A percentile compares a stretch with the other conserved stretches of the same genome.
Evolutionary conservation across 2,888 invertebrate species (phyloP).

Genomic region (Sipha maydis): DNA sequence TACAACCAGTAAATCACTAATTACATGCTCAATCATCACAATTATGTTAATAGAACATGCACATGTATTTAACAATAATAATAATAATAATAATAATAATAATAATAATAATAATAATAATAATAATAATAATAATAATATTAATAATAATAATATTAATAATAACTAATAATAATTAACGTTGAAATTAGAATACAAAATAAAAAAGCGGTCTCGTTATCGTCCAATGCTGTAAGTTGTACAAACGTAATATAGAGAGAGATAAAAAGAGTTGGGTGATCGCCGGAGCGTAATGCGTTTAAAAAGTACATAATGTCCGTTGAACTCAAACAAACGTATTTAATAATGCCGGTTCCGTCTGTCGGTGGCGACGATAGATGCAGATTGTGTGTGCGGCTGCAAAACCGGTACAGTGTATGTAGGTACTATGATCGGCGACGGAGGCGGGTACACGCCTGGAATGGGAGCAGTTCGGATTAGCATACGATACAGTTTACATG

Average conservation of each 20-base stretch:
- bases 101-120: neutral
- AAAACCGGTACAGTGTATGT: constrained; percentile 31
- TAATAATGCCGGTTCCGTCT: constrained; percentile 41
- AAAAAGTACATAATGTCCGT: constrained; percentile 31
- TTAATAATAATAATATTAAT: too few species aligned
- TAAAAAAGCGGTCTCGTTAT: neutral
- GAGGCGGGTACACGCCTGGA: constrained; percentile 27
- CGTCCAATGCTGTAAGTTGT: neutral
- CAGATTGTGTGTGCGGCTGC: constrained; percentile 22
- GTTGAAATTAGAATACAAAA: neutral
- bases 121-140: neutral
- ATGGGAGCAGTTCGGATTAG: constrained; percentile 62
- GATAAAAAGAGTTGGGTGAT: neutral
- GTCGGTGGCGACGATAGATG: constrained; percentile 18
- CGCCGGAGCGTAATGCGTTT: neutral
- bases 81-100: too few species aligned
- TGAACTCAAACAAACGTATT: constrained; percentile 46
- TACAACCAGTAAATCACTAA: too few species aligned
- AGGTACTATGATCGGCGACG: neutral
- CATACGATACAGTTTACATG: constrained; percentile 48
- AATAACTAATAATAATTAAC: neutral
- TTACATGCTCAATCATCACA: too few species aligned
- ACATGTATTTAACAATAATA: too few species aligned
- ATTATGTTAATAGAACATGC: too few species aligned
- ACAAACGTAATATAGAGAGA: neutral